A percentile compares a stretch with the other conserved stretches of the same genome.
These are phyloP conservation scores for Furcifer pardalis DNA, from an alignment of 2,797 vertebrate genomes.

Conservation along the genomic window DNA sequence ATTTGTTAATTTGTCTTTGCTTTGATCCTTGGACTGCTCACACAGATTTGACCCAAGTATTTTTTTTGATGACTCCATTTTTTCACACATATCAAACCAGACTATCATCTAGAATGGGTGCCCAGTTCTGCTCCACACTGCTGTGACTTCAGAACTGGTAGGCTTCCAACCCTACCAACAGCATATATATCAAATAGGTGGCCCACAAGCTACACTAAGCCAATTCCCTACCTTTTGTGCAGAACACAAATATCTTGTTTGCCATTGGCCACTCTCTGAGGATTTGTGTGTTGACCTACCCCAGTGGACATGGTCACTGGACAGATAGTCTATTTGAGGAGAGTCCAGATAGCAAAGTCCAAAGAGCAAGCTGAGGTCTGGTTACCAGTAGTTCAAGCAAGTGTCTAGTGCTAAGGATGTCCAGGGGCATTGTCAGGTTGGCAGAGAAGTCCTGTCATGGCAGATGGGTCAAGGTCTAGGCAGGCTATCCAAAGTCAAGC, in stretches of 20 bases:
- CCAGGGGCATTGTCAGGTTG: no score
- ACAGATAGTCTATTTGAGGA: no score
- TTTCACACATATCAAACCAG: background rate
- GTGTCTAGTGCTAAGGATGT: no score
- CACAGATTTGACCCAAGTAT: background rate
- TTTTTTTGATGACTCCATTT: background rate
- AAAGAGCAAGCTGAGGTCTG: no score
- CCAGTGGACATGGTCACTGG: no score
- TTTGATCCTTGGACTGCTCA: background rate
- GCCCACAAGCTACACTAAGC: background rate
- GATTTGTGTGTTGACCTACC: no score
- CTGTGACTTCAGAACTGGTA: background rate
- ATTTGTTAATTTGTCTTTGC: background rate
- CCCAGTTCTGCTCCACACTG: background rate
- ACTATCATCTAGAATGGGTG: no score
- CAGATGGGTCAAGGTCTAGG: no score
- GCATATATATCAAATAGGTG: background rate
- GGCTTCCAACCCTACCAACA: background rate
- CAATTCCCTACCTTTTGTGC: background rate
- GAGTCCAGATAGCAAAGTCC: no score
- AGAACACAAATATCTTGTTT: slow-evolving; percentile 4
- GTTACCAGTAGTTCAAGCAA: no score
- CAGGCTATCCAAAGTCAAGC: no score
- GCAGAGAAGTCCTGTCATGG: no score
- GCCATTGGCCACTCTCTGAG: background rate